Percentiles rank a stretch among this genome's conserved stretches.
phyloP scores from a whole-genome alignment of 2,888 invertebrate species.

The Phalangium opilio region DNA sequence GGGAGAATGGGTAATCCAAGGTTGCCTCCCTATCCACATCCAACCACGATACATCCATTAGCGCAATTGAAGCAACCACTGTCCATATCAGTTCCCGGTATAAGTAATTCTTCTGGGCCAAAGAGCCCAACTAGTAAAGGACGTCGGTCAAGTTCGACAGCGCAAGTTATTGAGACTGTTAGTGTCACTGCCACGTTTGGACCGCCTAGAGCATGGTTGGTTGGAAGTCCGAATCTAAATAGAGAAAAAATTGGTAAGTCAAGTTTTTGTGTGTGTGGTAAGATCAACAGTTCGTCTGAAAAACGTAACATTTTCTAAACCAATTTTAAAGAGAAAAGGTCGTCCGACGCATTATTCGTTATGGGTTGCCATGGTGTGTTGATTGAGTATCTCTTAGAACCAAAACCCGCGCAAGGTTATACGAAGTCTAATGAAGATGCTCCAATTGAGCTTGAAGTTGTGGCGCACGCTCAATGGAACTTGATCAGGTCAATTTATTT shows the following conservation, averaged over 20 bases:
- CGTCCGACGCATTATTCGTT: slow-evolving; percentile 68
- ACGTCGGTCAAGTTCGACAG: slow-evolving; percentile 25
- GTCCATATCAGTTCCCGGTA: slow-evolving; percentile 16
- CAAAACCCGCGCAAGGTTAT: slow-evolving; percentile 46
- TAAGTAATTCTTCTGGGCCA: slow-evolving; percentile 8
- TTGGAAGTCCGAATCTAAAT: slow-evolving; percentile 32
- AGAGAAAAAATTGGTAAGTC: slow-evolving; percentile 18
- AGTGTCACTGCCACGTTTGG: slow-evolving; percentile 65
- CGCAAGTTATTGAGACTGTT: slow-evolving; percentile 54
- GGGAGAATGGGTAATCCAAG: slow-evolving; percentile 51
- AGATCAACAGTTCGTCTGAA: no score
- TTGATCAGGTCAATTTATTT: slow-evolving; percentile 42
- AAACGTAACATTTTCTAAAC: no score
- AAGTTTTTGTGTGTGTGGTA: no score
- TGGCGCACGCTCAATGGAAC: slow-evolving; percentile 78
- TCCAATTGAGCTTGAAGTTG: slow-evolving; percentile 66
- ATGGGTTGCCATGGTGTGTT: slow-evolving; percentile 76
- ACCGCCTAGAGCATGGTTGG: slow-evolving; percentile 56
- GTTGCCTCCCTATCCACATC: slow-evolving; percentile 77
- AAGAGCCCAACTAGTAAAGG: slow-evolving; percentile 19
- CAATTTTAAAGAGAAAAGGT: slow-evolving; percentile 35
- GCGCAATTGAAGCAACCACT: slow-evolving; percentile 56
- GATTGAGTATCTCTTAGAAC: slow-evolving; percentile 74
- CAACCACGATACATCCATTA: slow-evolving; percentile 58
- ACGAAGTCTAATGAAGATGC: slow-evolving; percentile 78